Base-by-base conservation (phyloP, 2,113 vertebrate genomes). In the Trichechus manatus region DNA sequence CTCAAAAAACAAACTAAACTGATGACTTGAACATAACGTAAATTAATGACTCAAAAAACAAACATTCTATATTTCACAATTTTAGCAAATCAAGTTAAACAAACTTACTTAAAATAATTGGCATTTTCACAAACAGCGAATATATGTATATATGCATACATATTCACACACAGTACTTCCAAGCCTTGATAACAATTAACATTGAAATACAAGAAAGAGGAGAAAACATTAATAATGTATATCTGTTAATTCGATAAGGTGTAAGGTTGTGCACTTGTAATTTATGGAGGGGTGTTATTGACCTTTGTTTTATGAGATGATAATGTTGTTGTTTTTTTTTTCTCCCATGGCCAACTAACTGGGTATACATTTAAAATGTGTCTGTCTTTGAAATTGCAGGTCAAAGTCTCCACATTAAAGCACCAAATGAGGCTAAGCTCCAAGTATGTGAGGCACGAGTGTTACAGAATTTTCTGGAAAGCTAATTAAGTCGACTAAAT, bases 261-360 rank as follows among this genome's bases (percentile, higher is more conserved):
- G 59, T 91, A 70, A 86, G 50, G 75, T 17, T n/a, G n/a, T 50
- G 39, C 11, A 47, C 63, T 50, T 50, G 68, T 44, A 92, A 47
- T 82, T 95, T 91, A 86, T 50, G 85, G 66, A 91, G 23, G 42
- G 13, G 2, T 83, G 74, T 64, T 56, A 68, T 0, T 96, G 95
- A 97, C 47, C 87, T 96, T 93, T 97, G 94, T 29, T 75, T 95
- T 95, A 97, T 70, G 79, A 95, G 11, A 68, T 68, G 72, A 68
- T 83, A 56, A 84, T 29, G 33, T 33, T 78, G 25, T 47, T 33
- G 84, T 29, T 85, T 1, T 39, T 70, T 87, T 94, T 44, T 47
- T 27, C 39, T 22, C 53, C 23, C 77, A 77, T 11, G 70, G 44
- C 70, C 42, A 50, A 77, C 39, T 84, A 84, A 61, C 22, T 80